phyloP scores from a whole-genome alignment of 2,113 vertebrate genomes.

The Spea bombifrons region DNA sequence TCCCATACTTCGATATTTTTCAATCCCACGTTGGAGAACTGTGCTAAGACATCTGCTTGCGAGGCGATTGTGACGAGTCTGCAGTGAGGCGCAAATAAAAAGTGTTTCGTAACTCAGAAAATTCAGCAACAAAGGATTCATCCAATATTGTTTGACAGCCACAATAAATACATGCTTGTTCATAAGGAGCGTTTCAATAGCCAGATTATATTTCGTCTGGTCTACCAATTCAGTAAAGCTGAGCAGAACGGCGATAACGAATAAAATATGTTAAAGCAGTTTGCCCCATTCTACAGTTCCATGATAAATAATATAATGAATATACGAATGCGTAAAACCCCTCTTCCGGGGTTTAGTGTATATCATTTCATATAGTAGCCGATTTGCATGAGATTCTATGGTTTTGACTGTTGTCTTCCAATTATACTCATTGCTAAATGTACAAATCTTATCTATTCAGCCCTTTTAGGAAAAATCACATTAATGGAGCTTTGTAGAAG shows the following conservation, averaged over 20 bases:
- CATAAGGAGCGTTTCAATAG: neutral
- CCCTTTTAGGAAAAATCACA: too few species aligned
- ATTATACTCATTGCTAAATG: too few species aligned
- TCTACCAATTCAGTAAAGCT: neutral
- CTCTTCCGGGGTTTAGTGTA: too few species aligned
- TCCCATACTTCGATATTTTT: neutral
- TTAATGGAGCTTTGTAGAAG: too few species aligned
- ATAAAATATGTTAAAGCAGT: too few species aligned
- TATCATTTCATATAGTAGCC: too few species aligned
- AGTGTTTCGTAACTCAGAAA: slow-evolving; percentile 4
- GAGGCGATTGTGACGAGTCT: slow-evolving; percentile 26
- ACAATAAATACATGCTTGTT: neutral
- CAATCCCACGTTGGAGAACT: neutral
- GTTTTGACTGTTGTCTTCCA: too few species aligned
- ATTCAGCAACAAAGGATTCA: slow-evolving; percentile 23
- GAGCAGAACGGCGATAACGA: neutral
- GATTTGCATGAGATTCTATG: too few species aligned
- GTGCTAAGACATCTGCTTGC: slow-evolving; percentile 7
- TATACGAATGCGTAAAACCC: too few species aligned
- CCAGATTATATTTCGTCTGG: slow-evolving; percentile 2
- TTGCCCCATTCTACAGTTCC: too few species aligned
- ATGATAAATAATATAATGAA: too few species aligned
- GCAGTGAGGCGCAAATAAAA: slow-evolving; percentile 14
- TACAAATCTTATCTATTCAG: too few species aligned
- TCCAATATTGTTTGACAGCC: neutral